phyloP scores from a whole-genome alignment of 2,888 invertebrate genomes.

The Hesperia comma region DNA sequence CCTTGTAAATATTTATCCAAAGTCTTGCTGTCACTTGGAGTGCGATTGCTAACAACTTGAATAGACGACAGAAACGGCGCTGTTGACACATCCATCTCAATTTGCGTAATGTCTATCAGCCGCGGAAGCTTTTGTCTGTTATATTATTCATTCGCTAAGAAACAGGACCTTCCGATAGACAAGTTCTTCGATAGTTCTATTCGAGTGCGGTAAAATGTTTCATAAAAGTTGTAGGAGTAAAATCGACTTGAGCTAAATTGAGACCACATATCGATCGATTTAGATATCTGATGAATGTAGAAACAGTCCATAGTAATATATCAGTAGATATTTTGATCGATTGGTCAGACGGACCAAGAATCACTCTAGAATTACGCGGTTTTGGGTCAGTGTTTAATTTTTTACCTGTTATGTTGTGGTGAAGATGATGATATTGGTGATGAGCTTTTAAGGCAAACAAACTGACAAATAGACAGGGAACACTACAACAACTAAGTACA shows the following conservation, averaged over 20 bases:
- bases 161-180: not conserved
- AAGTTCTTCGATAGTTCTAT: not conserved
- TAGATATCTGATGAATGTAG: not conserved
- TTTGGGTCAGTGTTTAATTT: no score
- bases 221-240: not conserved
- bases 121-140: slow-evolving; percentile 21
- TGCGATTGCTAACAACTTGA: slow-evolving; percentile 31
- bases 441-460: no score
- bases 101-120: slow-evolving; percentile 30
- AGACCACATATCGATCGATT: slow-evolving; percentile 1
- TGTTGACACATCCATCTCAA: slow-evolving; percentile 35
- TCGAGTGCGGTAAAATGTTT: not conserved
- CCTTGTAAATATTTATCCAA: slow-evolving; percentile 28
- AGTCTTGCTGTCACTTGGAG: slow-evolving; percentile 21
- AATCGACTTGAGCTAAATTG: not conserved
- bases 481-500: no score
- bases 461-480: no score
- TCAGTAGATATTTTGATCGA: not conserved
- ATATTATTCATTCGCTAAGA: slow-evolving; percentile 18
- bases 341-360: not conserved
- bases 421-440: no score
- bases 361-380: no score
- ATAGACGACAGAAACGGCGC: slow-evolving; percentile 10
- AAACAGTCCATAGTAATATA: not conserved
- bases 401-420: no score